Evolutionary conservation across 1,140 invertebrate species (phyloP), one percentile per base, ranked within the genome.

Genomic region (Prorops nasuta): DNA sequence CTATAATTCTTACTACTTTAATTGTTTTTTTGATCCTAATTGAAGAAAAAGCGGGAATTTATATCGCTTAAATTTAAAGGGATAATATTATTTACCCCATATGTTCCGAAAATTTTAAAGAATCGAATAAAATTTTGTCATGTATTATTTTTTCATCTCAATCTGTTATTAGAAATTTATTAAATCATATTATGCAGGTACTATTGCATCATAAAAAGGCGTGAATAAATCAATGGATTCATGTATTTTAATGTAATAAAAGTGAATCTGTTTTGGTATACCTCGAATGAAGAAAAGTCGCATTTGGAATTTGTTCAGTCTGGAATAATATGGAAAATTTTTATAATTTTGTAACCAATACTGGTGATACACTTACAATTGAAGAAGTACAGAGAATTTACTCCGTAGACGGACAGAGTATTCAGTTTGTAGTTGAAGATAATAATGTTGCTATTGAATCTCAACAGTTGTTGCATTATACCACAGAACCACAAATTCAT

Each of bases 241-340:
- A 49, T 66, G 56, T 55, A 62, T 65, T 56, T 50, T 32, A 20
- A 16, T 43, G 32, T 60, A 66, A 31, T 63, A 69, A 41, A 37
- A 44, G 55, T 48, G 56, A 52, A 54, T 47, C 51, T 40, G 24
- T 51, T 49, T 37, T 56, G 38, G 54, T 52, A 53, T 43, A 44
- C 52, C 47, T 54, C 59, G 46, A 58, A 51, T 58, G 44, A 61
- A 34, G 53, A 59, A 58, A 56, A 17, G 51, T 56, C 40, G 48
- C 46, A 44, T 60, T 64, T 60, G 47, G 15, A 42, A 53, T 40
- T 22, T 41, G 17, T 52, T 50, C 38, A 58, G 45, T 61, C 44
- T 58, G 50, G 24, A 66, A 61, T 75, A 76, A 68, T 74, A 76
- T 78, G 75, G 75, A 68, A 67, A 67, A 75, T 49, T 75, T 71